A percentile compares a stretch with the other conserved stretches of the same genome.
Conservation (phyloP, 2,888 invertebrate genomes). For the Eilema caniola region DNA sequence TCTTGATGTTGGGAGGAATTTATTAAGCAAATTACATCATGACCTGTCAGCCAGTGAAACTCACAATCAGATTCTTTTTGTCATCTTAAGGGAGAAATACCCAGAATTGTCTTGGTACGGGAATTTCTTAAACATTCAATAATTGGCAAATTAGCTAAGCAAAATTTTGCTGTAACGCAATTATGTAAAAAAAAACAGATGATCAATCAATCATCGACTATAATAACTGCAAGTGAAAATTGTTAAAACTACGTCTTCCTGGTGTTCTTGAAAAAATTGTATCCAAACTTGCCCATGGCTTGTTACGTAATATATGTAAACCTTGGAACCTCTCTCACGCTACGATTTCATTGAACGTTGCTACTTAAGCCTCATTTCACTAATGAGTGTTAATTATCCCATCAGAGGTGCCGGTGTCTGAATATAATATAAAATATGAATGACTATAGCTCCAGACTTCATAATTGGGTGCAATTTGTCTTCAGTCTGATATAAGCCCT, state of each 20-base stretch:
- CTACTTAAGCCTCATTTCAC: constrained; percentile 49
- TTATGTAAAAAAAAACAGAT: background rate
- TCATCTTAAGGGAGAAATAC: too few relatives aligned
- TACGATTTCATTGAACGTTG: constrained; percentile 50
- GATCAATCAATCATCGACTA: background rate
- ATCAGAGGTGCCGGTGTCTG: constrained; percentile 61
- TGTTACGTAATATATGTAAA: constrained; percentile 44
- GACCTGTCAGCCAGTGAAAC: background rate
- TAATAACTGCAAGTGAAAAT: background rate
- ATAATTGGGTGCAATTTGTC: constrained; percentile 68
- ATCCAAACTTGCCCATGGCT: constrained; percentile 28
- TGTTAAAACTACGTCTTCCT: background rate
- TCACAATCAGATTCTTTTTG: too few relatives aligned
- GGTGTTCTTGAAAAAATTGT: constrained; percentile 27
- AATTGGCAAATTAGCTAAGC: background rate
- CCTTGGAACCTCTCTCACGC: constrained; percentile 50
- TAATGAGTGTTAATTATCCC: constrained; percentile 73
- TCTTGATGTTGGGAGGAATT: background rate
- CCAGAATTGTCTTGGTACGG: too few relatives aligned
- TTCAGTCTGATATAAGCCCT: constrained; percentile 54
- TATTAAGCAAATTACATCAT: background rate
- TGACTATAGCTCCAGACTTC: constrained; percentile 51
- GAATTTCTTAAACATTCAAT: background rate
- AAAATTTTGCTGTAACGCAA: background rate
- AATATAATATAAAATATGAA: constrained; percentile 57